These are phyloP conservation scores for Synanthedon formicaeformis DNA, from an alignment of 2,888 invertebrate genomes.

Conservation along the genomic window DNA sequence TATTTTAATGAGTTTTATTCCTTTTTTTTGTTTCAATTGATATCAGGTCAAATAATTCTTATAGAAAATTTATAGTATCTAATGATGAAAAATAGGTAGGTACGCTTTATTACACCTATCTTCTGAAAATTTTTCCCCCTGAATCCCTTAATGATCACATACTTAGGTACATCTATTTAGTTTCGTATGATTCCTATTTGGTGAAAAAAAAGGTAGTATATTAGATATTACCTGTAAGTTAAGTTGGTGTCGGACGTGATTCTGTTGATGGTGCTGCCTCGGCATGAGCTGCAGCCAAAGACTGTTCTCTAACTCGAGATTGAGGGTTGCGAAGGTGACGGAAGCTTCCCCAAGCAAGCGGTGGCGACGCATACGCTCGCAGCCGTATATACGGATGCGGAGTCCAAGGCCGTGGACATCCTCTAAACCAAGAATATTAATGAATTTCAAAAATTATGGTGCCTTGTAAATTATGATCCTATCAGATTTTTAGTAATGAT, in stretches of 20 bases:
- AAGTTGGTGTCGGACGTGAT: background rate
- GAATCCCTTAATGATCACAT: no score
- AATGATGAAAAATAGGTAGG: no score
- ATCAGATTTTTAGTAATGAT: no score
- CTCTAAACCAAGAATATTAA: constrained; percentile 62
- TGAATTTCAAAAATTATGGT: background rate
- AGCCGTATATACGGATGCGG: constrained; percentile 89
- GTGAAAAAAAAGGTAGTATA: no score
- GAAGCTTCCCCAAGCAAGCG: constrained; percentile 91
- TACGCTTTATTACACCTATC: no score
- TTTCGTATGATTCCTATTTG: no score
- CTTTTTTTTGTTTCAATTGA: no score
- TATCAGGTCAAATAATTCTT: no score
- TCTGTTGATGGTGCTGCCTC: constrained; percentile 56
- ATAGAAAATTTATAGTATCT: no score
- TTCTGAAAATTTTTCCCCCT: no score
- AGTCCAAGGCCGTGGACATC: constrained; percentile 94
- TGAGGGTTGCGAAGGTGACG: constrained; percentile 90
- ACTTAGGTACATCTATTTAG: no score
- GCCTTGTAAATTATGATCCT: background rate
- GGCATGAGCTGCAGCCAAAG: constrained; percentile 89
- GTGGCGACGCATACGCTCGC: constrained; percentile 93
- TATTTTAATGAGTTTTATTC: no score
- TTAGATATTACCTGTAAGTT: background rate
- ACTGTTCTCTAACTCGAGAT: constrained; percentile 90